Conservation (phyloP, 2,797 vertebrate genomes). For the Lemur catta region DNA sequence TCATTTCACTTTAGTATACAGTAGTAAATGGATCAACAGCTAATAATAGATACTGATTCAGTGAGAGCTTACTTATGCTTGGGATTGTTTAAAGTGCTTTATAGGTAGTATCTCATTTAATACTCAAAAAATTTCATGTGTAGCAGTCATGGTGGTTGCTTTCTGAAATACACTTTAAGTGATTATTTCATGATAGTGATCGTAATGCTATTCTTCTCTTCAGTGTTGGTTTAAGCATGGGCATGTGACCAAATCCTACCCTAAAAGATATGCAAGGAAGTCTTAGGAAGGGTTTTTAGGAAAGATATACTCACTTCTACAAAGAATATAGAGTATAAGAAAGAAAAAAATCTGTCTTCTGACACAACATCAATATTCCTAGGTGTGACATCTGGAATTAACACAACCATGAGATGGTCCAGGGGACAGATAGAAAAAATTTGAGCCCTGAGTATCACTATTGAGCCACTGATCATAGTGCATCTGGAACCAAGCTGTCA, state of each 20-base stretch:
- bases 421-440: rapidly evolving
- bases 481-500: neutral
- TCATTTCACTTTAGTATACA: neutral
- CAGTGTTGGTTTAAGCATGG: neutral
- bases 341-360: neutral
- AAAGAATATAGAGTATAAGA: neutral
- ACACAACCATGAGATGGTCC: neutral
- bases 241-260: neutral
- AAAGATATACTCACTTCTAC: neutral
- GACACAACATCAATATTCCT: neutral
- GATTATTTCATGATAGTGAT: neutral
- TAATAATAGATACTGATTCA: neutral
- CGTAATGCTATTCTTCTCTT: neutral
- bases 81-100: neutral
- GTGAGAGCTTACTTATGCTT: neutral
- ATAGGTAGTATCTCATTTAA: neutral
- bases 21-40: neutral
- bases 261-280: neutral
- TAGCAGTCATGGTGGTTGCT: neutral
- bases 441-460: neutral
- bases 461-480: neutral
- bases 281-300: neutral
- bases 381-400: neutral
- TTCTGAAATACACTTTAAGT: neutral
- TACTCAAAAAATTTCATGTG: neutral